A percentile compares a stretch with the other conserved stretches of the same genome.
Conservation (phyloP, 2,888 invertebrate species). For the Lissonota sp. region DNA sequence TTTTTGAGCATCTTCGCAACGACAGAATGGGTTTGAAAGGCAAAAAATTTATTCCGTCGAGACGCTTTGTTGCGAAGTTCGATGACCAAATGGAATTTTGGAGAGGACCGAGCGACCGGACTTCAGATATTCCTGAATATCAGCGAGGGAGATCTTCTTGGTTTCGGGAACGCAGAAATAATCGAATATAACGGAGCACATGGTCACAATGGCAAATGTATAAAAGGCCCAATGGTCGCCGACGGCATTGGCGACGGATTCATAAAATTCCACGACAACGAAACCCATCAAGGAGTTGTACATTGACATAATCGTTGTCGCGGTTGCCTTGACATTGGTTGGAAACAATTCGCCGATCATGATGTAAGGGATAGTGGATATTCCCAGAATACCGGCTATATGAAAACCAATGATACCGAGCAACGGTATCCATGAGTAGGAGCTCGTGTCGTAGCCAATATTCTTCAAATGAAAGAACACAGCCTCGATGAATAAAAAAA, state of each 20-base stretch:
- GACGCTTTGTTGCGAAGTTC: too few species aligned
- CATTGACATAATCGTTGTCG: slow-evolving; percentile 45
- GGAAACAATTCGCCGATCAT: slow-evolving; percentile 66
- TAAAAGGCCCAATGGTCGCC: slow-evolving; percentile 57
- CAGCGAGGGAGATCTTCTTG: not conserved
- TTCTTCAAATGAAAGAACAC: slow-evolving; percentile 39
- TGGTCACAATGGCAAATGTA: slow-evolving; percentile 27
- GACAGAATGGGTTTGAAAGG: too few species aligned
- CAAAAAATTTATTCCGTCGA: too few species aligned
- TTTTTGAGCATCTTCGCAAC: too few species aligned
- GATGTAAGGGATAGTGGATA: slow-evolving; percentile 51
- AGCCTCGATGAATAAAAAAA: slow-evolving; percentile 10
- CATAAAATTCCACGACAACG: slow-evolving; percentile 36
- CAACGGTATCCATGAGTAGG: slow-evolving; percentile 32
- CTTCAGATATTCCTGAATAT: not conserved
- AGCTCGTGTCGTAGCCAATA: not conserved
- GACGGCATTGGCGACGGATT: slow-evolving; percentile 10
- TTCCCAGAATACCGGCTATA: slow-evolving; percentile 41
- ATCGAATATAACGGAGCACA: not conserved
- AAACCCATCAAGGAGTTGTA: slow-evolving; percentile 48
- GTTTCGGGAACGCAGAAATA: slow-evolving; percentile 4
- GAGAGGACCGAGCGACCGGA: not conserved
- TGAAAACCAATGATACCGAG: slow-evolving; percentile 25
- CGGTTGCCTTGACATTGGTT: slow-evolving; percentile 60
- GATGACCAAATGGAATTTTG: too few species aligned